Percentiles rank a stretch among this genome's conserved stretches.
phyloP scores from a whole-genome alignment of 23 tunicate genomes.

The Botrylloides violaceus region DNA sequence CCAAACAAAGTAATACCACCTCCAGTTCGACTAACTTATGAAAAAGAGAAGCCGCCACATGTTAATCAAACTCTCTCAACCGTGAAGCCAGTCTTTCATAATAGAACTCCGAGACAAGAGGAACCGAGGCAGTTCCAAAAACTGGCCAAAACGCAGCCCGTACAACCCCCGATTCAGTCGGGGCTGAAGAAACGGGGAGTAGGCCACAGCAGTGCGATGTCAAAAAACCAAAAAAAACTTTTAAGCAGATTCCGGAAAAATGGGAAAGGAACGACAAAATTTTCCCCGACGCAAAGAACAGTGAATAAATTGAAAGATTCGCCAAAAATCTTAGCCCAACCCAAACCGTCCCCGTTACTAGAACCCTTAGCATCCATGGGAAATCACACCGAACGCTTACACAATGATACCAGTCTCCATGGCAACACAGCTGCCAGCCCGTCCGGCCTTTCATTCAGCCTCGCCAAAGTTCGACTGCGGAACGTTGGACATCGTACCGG shows the following conservation, averaged over 20 bases:
- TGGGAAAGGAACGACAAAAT: constrained; percentile 15
- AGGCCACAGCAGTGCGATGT: constrained; percentile 42
- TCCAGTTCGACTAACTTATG: too few species aligned
- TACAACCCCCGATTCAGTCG: too few species aligned
- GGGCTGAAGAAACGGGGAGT: constrained; percentile 18
- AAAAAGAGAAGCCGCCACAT: too few species aligned
- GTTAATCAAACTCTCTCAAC: too few species aligned
- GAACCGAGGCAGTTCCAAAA: too few species aligned
- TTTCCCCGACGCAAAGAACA: background rate
- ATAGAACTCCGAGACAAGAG: too few species aligned
- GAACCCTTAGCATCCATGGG: background rate
- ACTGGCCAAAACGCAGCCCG: background rate
- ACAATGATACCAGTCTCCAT: background rate
- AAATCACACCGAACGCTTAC: background rate
- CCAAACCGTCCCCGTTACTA: background rate
- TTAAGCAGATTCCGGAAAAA: constrained; percentile 63
- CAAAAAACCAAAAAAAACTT: constrained; percentile 62
- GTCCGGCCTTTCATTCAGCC: constrained; percentile 12
- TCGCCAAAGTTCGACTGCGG: constrained; percentile 5
- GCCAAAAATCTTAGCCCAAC: background rate
- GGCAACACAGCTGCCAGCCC: background rate
- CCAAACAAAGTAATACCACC: background rate
- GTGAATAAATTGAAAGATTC: background rate
- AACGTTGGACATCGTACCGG: constrained; percentile 12
- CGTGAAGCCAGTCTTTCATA: too few species aligned